Evolutionary conservation across 2,888 invertebrate species (phyloP).

Genomic region (Mythimna pallens): DNA sequence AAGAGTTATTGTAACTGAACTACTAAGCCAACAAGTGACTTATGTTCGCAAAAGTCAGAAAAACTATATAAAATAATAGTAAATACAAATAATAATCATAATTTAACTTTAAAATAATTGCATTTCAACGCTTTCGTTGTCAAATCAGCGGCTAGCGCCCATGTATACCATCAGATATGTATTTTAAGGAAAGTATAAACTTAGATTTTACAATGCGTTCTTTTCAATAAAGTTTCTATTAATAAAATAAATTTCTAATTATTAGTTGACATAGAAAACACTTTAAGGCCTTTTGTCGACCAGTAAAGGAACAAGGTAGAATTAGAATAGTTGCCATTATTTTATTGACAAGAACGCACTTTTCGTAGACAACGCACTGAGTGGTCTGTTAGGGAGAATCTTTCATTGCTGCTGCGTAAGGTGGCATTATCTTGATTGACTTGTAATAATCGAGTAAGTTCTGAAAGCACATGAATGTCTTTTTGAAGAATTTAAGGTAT

Average conservation of each 20-base stretch:
- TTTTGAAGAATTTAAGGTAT: not conserved
- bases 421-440: not conserved
- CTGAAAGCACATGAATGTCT: not conserved
- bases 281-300: not conserved
- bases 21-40: not conserved
- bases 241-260: not conserved
- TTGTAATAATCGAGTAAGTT: not conserved
- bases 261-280: not conserved
- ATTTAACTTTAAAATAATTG: slow-evolving; percentile 49
- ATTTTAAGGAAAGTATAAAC: slow-evolving; percentile 43
- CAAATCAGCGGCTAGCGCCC: slow-evolving; percentile 30
- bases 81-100: slow-evolving; percentile 27
- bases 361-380: slow-evolving; percentile 10
- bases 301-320: not conserved
- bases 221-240: slow-evolving; percentile 24
- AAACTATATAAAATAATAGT: slow-evolving; percentile 2
- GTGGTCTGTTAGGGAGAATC: not conserved
- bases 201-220: slow-evolving; percentile 24
- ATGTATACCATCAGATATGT: slow-evolving; percentile 55
- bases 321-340: not conserved
- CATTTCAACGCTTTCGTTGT: slow-evolving; percentile 57
- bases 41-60: not conserved
- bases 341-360: slow-evolving; percentile 32
- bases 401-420: not conserved
- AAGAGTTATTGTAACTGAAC: slow-evolving; percentile 2